phyloP scores from a whole-genome alignment of 2,888 invertebrate genomes.

The Polyploca ridens region DNA sequence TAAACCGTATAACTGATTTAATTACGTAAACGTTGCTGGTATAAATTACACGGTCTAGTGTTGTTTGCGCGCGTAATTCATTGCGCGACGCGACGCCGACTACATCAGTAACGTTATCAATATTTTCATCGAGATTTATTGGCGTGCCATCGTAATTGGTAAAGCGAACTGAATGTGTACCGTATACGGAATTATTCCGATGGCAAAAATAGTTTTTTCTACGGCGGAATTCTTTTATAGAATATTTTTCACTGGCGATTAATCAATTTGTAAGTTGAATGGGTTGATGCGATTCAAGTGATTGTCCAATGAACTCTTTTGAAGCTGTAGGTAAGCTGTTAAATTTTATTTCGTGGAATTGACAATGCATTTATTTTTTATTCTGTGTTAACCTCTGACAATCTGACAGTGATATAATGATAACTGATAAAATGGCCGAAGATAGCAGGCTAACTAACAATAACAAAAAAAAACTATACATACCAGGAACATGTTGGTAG shows the following conservation, averaged over 20 bases:
- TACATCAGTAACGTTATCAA: slow-evolving; percentile 64
- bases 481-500: slow-evolving; percentile 70
- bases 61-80: slow-evolving; percentile 59
- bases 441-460: no score
- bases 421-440: no score
- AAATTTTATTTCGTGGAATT: background rate
- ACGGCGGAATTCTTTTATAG: slow-evolving; percentile 23
- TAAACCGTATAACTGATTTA: slow-evolving; percentile 52
- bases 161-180: slow-evolving; percentile 42
- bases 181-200: slow-evolving; percentile 37
- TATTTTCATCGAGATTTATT: slow-evolving; percentile 71
- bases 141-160: slow-evolving; percentile 59
- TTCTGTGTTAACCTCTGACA: no score
- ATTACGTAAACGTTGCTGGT: slow-evolving; percentile 50
- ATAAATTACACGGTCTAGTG: slow-evolving; percentile 50
- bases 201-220: slow-evolving; percentile 27
- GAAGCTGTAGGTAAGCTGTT: no score
- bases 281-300: slow-evolving; percentile 5
- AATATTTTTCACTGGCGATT: slow-evolving; percentile 33
- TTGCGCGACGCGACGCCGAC: slow-evolving; percentile 37
- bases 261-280: slow-evolving; percentile 16
- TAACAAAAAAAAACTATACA: slow-evolving; percentile 30
- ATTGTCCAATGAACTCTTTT: slow-evolving; percentile 1
- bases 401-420: no score
- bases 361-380: no score